A percentile compares a stretch with the other conserved stretches of the same genome.
Conservation (phyloP, 2,797 vertebrate genomes). For the Microctenopoma stevenorrisi region DNA sequence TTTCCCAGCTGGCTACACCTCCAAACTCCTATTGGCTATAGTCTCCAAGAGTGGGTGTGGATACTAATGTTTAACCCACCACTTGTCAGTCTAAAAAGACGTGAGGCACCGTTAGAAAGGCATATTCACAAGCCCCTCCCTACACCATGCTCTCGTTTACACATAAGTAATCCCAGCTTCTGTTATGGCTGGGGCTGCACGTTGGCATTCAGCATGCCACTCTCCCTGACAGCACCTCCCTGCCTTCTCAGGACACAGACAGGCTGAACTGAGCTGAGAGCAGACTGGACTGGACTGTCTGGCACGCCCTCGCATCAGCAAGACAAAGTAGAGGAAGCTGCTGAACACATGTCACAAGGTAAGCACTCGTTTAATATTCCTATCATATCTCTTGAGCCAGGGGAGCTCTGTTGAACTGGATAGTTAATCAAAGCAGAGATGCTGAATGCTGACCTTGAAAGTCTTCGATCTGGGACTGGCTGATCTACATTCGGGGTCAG, state of each 20-base stretch:
- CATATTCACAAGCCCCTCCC: conserved; percentile 69
- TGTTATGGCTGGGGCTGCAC: conserved; percentile 80
- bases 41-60: conserved; percentile 47
- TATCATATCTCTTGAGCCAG: conserved; percentile 26
- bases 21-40: conserved; percentile 60
- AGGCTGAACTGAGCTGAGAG: conserved; percentile 53
- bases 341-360: conserved; percentile 67
- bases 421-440: conserved; percentile 52
- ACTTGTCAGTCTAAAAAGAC: conserved; percentile 59
- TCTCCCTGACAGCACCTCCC: conserved; percentile 64
- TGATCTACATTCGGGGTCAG: conserved; percentile 59
- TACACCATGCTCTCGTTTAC: conserved; percentile 57
- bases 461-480: conserved; percentile 36
- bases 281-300: conserved; percentile 54
- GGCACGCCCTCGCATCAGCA: conserved; percentile 52
- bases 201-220: conserved; percentile 74
- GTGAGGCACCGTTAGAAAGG: conserved; percentile 47
- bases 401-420: conserved; percentile 22
- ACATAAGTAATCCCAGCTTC: conserved; percentile 70
- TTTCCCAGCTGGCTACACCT: conserved; percentile 33
- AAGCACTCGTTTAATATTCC: conserved; percentile 60
- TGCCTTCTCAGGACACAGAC: conserved; percentile 44
- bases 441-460: conserved; percentile 63
- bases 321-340: conserved; percentile 53
- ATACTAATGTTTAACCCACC: conserved; percentile 43